Evolutionary conservation across 2,888 invertebrate genomes (phyloP).

Genomic region (Ommatoiulus sabulosus): DNA sequence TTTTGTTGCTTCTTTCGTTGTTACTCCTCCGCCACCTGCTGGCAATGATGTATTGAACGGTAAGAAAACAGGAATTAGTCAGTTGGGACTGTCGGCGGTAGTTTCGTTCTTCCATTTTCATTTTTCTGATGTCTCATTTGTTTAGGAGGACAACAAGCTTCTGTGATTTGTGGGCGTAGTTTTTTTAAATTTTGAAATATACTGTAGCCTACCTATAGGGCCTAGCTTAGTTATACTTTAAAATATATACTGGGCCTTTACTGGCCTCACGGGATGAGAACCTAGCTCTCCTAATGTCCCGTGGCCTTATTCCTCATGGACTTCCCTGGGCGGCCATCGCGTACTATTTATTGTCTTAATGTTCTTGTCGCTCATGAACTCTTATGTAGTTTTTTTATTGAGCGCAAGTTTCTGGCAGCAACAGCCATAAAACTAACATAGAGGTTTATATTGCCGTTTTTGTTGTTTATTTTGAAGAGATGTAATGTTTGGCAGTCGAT

Average conservation of each 20-base stretch:
- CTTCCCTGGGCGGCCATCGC: conserved; percentile 27
- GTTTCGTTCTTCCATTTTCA: conserved; percentile 37
- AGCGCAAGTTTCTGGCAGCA: not conserved
- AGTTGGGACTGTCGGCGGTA: conserved; percentile 41
- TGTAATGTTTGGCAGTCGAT: not conserved
- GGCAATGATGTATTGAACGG: conserved; percentile 47
- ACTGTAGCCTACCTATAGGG: not conserved
- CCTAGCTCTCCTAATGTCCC: not conserved
- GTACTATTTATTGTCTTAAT: not conserved
- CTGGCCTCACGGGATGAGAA: not conserved
- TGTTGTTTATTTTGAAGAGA: not conserved
- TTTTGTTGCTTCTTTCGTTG: conserved; percentile 20
- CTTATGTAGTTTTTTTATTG: not conserved
- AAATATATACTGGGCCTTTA: not conserved
- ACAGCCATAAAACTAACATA: not conserved
- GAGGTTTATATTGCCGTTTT: not conserved
- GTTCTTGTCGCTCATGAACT: not conserved
- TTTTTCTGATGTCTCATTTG: conserved; percentile 48
- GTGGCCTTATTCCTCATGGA: conserved; percentile 4
- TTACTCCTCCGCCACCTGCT: conserved; percentile 47
- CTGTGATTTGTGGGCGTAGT: not conserved
- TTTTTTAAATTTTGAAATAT: not conserved
- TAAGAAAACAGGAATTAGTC: conserved; percentile 35
- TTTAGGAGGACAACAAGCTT: not conserved
- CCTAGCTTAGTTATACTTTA: not conserved